Conservation (phyloP, 2,113 vertebrate genomes). For the Peucedramus taeniatus region DNA sequence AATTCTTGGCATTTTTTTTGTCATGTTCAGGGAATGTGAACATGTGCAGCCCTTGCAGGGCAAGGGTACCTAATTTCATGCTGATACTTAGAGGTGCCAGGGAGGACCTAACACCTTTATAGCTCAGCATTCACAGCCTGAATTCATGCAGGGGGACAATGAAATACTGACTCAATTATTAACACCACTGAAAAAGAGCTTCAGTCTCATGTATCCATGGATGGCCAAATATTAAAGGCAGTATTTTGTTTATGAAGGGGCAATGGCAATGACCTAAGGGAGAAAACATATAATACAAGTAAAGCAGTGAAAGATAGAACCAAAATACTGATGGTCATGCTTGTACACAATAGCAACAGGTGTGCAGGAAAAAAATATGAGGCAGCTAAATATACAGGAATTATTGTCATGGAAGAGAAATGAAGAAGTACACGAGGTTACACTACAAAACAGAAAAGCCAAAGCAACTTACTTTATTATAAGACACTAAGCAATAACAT, state of each 20-base stretch:
- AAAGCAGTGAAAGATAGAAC: not conserved
- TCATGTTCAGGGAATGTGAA: not conserved
- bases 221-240: not conserved
- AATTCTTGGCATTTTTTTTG: not conserved
- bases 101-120: not conserved
- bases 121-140: not conserved
- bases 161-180: not conserved
- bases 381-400: not conserved
- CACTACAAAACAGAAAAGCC: not conserved
- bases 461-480: not conserved
- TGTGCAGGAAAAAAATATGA: not conserved
- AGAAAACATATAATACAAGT: not conserved
- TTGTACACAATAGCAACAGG: not conserved
- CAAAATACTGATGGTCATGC: not conserved
- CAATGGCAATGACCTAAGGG: not conserved
- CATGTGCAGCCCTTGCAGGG: too few relatives aligned
- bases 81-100: not conserved
- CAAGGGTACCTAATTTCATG: not conserved
- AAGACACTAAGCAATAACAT: not conserved
- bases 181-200: not conserved
- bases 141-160: not conserved
- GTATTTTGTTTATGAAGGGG: not conserved
- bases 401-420: not conserved
- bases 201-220: not conserved
- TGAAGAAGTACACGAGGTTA: not conserved